Evolutionary conservation across 2,113 vertebrate species (phyloP).

Genomic region (Oreotrochilus melanogaster): DNA sequence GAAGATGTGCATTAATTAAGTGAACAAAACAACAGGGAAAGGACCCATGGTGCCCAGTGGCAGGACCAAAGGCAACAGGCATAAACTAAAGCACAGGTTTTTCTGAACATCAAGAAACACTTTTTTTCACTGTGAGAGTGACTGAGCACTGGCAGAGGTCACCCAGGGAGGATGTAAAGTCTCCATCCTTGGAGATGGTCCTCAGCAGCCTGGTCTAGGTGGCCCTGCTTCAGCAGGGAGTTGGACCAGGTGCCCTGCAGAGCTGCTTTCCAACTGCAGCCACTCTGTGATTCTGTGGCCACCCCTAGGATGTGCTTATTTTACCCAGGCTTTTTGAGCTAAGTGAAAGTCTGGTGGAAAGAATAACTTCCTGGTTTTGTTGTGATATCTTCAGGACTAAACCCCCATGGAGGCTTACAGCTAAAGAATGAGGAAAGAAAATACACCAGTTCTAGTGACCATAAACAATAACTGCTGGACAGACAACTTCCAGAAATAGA

Average conservation of each 20-base stretch:
- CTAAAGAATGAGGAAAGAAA: not conserved
- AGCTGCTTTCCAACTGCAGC: not conserved
- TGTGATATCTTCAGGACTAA: not conserved
- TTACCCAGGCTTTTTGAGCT: not conserved
- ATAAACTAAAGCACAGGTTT: rapidly evolving
- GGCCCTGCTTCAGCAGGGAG: not conserved
- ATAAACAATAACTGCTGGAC: not conserved
- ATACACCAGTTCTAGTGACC: not conserved
- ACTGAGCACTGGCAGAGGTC: not conserved
- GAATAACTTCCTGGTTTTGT: not conserved
- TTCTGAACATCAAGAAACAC: not conserved
- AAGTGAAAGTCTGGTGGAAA: not conserved
- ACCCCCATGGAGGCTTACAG: not conserved
- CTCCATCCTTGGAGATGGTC: rapidly evolving
- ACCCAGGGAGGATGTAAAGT: not conserved
- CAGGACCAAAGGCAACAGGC: not conserved
- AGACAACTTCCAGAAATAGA: not conserved
- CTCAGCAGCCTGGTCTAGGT: not conserved
- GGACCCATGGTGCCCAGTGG: not conserved
- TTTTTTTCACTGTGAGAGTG: not conserved
- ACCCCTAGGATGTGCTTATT: not conserved
- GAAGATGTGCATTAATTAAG: not conserved
- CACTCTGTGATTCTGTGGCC: no score
- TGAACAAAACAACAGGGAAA: not conserved
- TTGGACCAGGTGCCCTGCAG: not conserved